Conservation (phyloP, 2,888 invertebrate species). For the Lasius platythorax region DNA sequence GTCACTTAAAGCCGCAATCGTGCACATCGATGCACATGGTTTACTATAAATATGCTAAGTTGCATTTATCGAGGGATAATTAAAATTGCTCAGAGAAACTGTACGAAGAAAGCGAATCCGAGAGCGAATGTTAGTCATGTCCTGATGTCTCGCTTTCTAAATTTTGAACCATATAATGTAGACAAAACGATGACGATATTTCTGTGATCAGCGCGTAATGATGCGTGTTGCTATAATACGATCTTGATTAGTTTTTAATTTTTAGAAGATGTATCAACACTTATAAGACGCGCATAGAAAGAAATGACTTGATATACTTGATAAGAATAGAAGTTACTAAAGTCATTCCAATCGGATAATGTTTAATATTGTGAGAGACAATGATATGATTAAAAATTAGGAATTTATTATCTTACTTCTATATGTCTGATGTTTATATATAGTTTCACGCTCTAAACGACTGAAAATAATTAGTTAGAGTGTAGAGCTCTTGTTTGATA, state of each 20-base stretch:
- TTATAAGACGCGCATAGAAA: background rate
- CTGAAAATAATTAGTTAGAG: too few relatives aligned
- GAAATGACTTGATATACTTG: background rate
- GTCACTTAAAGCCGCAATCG: background rate
- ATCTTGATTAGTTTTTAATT: background rate
- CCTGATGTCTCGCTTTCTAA: slow-evolving; percentile 32
- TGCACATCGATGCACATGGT: background rate
- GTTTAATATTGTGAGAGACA: background rate
- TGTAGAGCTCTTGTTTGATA: too few relatives aligned
- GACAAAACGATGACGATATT: background rate
- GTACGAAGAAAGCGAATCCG: slow-evolving; percentile 33
- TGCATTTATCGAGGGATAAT: background rate
- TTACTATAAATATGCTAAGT: background rate
- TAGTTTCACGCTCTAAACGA: too few relatives aligned
- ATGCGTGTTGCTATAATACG: background rate
- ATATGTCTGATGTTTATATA: too few relatives aligned
- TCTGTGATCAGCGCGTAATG: background rate
- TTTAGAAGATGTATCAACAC: background rate
- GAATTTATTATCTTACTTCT: too few relatives aligned
- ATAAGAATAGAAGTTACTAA: background rate
- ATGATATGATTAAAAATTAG: background rate
- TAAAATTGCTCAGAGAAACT: slow-evolving; percentile 1
- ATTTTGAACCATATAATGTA: slow-evolving; percentile 11
- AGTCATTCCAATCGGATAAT: background rate
- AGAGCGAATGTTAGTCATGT: background rate